These are phyloP conservation scores for Cremastobaeus sp. DNA, from an alignment of 2,888 invertebrate genomes.

Conservation along the genomic window DNA sequence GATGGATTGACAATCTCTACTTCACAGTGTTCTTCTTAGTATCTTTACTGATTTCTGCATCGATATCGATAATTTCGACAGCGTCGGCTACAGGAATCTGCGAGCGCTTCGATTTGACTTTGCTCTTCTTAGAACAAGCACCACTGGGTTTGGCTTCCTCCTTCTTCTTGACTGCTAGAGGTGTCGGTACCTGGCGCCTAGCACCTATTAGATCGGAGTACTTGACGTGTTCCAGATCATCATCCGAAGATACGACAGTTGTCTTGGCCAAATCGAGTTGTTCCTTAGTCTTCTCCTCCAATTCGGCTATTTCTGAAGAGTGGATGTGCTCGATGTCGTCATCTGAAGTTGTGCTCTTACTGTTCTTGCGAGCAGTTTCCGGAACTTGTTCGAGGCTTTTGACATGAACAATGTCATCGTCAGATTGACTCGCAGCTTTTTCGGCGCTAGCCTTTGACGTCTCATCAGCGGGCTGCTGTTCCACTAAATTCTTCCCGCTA, in stretches of 20 bases:
- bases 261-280: neutral
- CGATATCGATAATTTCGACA: conserved; percentile 62
- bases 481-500: conserved; percentile 12
- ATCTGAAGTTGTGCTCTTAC: conserved; percentile 69
- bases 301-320: conserved; percentile 65
- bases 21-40: conserved; percentile 59
- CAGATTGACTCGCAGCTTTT: conserved; percentile 66
- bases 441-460: conserved; percentile 68
- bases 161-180: conserved; percentile 17
- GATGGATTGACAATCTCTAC: conserved; percentile 58
- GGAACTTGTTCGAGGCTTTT: conserved; percentile 56
- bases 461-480: conserved; percentile 56
- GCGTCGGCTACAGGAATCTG: conserved; percentile 33
- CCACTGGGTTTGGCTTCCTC: conserved; percentile 29
- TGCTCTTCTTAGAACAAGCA: conserved; percentile 11
- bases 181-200: conserved; percentile 11
- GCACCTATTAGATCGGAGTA: conserved; percentile 65
- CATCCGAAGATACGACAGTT: conserved; percentile 68
- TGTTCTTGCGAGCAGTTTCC: conserved; percentile 61
- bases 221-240: conserved; percentile 73
- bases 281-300: conserved; percentile 47
- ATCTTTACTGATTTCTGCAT: conserved; percentile 48
- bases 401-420: conserved; percentile 74
- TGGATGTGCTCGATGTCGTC: conserved; percentile 72
- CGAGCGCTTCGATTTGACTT: conserved; percentile 7